phyloP scores from a whole-genome alignment of 1,140 invertebrate genomes.

The Sinonovacula constricta region DNA sequence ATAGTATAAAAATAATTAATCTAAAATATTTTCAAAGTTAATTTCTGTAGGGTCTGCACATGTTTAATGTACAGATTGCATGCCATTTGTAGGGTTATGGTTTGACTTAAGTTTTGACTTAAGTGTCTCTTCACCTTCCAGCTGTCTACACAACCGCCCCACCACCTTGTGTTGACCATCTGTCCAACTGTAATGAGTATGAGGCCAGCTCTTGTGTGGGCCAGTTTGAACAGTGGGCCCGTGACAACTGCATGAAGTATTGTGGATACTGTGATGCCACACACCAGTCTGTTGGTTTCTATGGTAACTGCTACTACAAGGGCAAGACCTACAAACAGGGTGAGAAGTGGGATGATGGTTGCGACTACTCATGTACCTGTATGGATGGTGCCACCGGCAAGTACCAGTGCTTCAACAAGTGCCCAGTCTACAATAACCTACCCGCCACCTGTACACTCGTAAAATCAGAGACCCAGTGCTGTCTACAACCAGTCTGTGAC shows the following conservation, averaged over 20 bases:
- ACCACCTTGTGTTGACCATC: slow-evolving; percentile 55
- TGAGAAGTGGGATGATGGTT: slow-evolving; percentile 67
- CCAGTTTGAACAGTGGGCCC: slow-evolving; percentile 52
- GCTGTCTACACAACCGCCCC: slow-evolving; percentile 46
- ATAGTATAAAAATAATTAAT: no score
- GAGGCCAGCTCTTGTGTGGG: slow-evolving; percentile 28
- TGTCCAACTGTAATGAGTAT: slow-evolving; percentile 51
- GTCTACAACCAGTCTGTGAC: slow-evolving; percentile 69
- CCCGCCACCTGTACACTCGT: slow-evolving; percentile 69
- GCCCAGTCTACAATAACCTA: slow-evolving; percentile 70
- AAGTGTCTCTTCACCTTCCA: no score
- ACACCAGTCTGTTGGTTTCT: slow-evolving; percentile 38
- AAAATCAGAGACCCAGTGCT: slow-evolving; percentile 61
- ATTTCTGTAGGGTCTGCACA: no score
- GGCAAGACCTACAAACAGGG: slow-evolving; percentile 65
- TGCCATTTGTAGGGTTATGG: no score
- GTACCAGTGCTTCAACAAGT: slow-evolving; percentile 70
- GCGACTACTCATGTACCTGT: slow-evolving; percentile 69
- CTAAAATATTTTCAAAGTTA: no score
- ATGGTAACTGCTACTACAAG: slow-evolving; percentile 69
- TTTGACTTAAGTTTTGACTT: no score
- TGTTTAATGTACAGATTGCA: no score
- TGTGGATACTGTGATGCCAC: slow-evolving; percentile 57
- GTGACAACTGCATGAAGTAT: slow-evolving; percentile 59
- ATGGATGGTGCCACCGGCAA: slow-evolving; percentile 58